phyloP scores from a whole-genome alignment of 2,113 vertebrate species.

The Neomonachus schauinslandi region DNA sequence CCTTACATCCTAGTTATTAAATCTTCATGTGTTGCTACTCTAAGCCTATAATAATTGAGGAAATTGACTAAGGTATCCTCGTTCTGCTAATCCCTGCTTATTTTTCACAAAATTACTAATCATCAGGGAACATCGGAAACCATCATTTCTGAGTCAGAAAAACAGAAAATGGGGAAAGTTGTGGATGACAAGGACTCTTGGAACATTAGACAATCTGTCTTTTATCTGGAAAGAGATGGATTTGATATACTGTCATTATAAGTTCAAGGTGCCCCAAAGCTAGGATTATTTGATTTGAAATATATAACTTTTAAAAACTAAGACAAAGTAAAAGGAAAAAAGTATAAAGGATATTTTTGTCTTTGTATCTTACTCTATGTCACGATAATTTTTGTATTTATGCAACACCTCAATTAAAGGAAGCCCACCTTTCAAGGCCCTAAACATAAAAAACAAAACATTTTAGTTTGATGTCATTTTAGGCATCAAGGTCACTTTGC shows the following conservation, averaged over 20 bases:
- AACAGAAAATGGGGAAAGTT: background rate
- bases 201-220: background rate
- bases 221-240: background rate
- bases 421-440: background rate
- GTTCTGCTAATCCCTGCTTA: background rate
- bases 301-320: background rate
- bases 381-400: background rate
- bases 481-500: background rate
- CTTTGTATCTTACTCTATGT: background rate
- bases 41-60: background rate
- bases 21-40: background rate
- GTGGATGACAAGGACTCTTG: background rate
- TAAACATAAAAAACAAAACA: background rate
- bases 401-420: background rate
- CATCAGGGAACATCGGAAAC: background rate
- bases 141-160: background rate
- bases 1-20: slow-evolving; percentile 2
- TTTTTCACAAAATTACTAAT: slow-evolving; percentile 21
- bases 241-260: background rate
- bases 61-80: background rate
- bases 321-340: background rate
- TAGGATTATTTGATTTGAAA: background rate
- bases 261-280: background rate
- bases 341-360: background rate
- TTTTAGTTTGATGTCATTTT: background rate